Conservation (phyloP, 2,113 vertebrate species). For the Mixornis gularis region DNA sequence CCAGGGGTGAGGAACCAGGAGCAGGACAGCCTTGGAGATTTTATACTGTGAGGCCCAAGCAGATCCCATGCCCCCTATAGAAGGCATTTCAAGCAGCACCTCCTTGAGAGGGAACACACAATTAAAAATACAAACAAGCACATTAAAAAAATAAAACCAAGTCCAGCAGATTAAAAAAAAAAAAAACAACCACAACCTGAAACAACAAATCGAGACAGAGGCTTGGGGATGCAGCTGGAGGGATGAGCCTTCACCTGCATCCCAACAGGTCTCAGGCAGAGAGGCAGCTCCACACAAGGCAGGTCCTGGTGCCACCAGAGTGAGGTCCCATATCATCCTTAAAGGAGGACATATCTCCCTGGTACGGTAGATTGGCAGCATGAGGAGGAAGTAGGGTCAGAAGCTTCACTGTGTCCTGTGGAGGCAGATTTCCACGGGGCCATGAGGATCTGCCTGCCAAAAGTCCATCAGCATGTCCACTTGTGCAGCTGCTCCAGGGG, state of each 20-base stretch:
- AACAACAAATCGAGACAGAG: not conserved
- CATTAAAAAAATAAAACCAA: constrained; percentile 41
- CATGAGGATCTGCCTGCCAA: not conserved
- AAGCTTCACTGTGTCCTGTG: not conserved
- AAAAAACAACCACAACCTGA: not conserved
- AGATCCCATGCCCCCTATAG: not conserved
- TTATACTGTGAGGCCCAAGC: not conserved
- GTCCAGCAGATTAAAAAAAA: constrained; percentile 12
- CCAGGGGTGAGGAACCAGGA: not conserved
- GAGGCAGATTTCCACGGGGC: not conserved
- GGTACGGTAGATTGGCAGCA: not conserved
- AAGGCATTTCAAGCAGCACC: constrained; percentile 13
- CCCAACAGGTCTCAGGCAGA: not conserved
- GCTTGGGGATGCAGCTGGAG: not conserved
- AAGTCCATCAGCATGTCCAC: not conserved
- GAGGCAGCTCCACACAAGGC: not conserved
- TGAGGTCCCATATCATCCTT: not conserved
- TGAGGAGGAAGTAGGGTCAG: not conserved
- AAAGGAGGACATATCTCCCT: not conserved
- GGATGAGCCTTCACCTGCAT: not conserved
- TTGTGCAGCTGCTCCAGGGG: not conserved
- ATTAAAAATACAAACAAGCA: not conserved
- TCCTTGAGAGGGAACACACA: not conserved
- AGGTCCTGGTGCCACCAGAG: not conserved
- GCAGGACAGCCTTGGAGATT: not conserved